A percentile compares a stretch with the other conserved stretches of the same genome.
Evolutionary conservation across 2,113 vertebrate species (phyloP).

Genomic region (Tautogolabrus adspersus): DNA sequence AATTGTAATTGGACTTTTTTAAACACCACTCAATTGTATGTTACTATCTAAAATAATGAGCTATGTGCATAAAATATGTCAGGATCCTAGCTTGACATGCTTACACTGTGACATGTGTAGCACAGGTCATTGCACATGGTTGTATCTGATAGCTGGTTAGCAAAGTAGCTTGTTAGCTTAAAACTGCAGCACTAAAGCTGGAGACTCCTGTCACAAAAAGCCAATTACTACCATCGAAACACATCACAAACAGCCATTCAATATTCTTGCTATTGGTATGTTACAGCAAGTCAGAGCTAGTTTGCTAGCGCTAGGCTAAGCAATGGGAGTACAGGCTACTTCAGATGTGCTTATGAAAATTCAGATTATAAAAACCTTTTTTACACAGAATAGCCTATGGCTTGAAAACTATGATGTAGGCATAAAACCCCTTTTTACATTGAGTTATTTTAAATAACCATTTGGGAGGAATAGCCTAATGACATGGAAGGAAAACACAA

Average conservation of each 20-base stretch:
- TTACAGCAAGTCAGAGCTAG: constrained; percentile 13
- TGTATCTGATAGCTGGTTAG: constrained; percentile 66
- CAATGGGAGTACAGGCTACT: neutral
- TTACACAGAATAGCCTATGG: neutral
- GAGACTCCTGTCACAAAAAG: constrained; percentile 46
- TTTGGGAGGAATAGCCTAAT: too few species aligned
- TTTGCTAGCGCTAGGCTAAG: neutral
- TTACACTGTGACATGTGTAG: constrained; percentile 55
- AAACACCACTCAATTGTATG: constrained; percentile 49
- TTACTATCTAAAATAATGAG: constrained; percentile 72
- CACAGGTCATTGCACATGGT: constrained; percentile 58
- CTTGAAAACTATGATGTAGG: neutral
- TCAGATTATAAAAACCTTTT: neutral
- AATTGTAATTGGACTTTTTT: constrained; percentile 60
- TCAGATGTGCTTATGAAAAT: neutral
- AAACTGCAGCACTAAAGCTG: constrained; percentile 36
- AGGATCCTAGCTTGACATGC: constrained; percentile 56
- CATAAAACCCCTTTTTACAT: too few species aligned
- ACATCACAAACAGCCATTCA: constrained; percentile 28
- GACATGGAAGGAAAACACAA: too few species aligned
- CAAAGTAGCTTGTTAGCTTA: constrained; percentile 67
- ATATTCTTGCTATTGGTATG: neutral
- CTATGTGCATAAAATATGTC: constrained; percentile 60
- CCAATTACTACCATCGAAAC: constrained; percentile 57
- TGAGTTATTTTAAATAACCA: too few species aligned